Evolutionary conservation across 2,888 invertebrate species (phyloP).

Genomic region (Acanthacorydalis orientalis): DNA sequence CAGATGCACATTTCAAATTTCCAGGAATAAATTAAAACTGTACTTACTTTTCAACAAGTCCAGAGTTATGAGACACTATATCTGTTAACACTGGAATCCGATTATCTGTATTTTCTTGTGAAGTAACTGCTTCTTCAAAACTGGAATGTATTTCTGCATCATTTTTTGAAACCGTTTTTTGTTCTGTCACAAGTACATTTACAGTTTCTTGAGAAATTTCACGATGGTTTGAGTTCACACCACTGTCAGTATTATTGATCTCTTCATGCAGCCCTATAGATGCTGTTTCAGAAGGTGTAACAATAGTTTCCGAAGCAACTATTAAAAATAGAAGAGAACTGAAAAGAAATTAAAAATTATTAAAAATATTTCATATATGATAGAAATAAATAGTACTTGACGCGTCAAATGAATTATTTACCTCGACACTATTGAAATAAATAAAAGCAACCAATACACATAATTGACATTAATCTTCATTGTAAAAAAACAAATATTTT

Average conservation of each 20-base stretch:
- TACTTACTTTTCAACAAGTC: conserved; percentile 37
- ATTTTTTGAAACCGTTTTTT: neutral
- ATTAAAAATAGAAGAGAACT: conserved; percentile 3
- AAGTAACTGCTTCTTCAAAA: neutral
- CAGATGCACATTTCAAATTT: no score
- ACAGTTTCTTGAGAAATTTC: neutral
- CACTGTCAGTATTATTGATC: neutral
- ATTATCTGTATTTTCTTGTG: neutral
- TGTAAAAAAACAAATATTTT: neutral
- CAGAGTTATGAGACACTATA: conserved; percentile 33
- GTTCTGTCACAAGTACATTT: neutral
- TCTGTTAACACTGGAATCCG: conserved; percentile 1
- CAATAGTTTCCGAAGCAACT: neutral
- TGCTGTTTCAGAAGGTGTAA: neutral
- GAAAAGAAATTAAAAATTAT: neutral
- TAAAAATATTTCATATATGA: neutral
- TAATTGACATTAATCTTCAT: conserved; percentile 3
- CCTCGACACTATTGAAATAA: conserved; percentile 2
- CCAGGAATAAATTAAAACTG: neutral
- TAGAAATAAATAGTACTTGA: no score
- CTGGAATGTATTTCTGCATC: neutral
- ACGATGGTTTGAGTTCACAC: neutral
- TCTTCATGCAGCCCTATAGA: neutral
- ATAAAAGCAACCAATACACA: conserved; percentile 4
- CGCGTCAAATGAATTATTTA: neutral